phyloP scores from a whole-genome alignment of 2,113 vertebrate species.

The Lepidothrix coronata region DNA sequence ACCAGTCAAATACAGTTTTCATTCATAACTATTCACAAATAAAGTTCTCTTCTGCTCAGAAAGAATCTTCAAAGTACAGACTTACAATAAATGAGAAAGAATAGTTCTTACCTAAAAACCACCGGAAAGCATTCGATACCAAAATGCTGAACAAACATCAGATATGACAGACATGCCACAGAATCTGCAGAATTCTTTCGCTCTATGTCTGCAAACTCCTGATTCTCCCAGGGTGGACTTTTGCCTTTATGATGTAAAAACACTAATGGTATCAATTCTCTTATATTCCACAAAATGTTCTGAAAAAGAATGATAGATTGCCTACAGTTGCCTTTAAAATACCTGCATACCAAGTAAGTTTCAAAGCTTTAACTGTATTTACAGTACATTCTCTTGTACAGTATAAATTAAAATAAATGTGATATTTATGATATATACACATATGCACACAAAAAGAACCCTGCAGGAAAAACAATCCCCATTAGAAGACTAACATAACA shows the following conservation, averaged over 20 bases:
- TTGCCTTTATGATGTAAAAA: constrained; percentile 59
- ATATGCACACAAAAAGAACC: not conserved
- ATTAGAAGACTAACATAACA: not conserved
- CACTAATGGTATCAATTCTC: constrained; percentile 67
- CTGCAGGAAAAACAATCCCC: not conserved
- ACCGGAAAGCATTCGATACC: constrained; percentile 81
- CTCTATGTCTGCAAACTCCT: constrained; percentile 71
- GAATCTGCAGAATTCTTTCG: constrained; percentile 75
- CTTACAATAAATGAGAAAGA: not conserved
- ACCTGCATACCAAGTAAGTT: not conserved
- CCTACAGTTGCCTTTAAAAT: not conserved
- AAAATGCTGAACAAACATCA: constrained; percentile 91
- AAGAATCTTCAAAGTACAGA: not conserved
- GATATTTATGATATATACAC: not conserved
- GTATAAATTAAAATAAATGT: not conserved
- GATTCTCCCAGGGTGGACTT: constrained; percentile 61
- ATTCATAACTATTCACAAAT: not conserved
- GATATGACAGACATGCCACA: constrained; percentile 87
- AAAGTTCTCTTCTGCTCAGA: not conserved
- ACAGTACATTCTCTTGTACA: not conserved
- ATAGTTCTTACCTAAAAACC: constrained; percentile 84
- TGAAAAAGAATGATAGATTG: constrained; percentile 11
- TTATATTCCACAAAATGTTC: constrained; percentile 71
- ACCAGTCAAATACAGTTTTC: not conserved
- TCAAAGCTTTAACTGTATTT: not conserved